Evolutionary conservation across 92 coral and sea anemone species (phyloP), one percentile per base, ranked within the genome.

Genomic region (Epizoanthus illoricatus): DNA sequence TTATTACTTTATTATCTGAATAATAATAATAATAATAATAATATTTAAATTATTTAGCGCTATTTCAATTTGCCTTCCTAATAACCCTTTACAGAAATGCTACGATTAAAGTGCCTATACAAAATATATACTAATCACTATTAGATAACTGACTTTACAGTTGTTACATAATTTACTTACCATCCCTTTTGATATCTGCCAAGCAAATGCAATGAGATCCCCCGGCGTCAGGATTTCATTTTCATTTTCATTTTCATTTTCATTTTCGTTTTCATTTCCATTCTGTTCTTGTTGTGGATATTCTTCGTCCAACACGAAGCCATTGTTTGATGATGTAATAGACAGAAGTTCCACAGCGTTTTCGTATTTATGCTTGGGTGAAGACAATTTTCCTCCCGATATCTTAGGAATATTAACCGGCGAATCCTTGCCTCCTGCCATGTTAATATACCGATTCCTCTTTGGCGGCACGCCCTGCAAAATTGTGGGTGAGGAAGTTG

Each of bases 181-280:
- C 97, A 92, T 92, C 72, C 94, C 97, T 71, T 90, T 87, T 54
- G 89, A 78, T 33, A 92, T 86, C 84, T 92, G 97, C 97, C 97
- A 92, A 18, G 94, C 97, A 78, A 92, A 92, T 11, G 97, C 97
- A 83, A 92, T 90, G 33, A 92, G 73, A 66, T 92, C 97, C 55
- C 97, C 97, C 2, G 94, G 87, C 13, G 94, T 88, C 47, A 89
- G 63, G n/a, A 75, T 20, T 19, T 68, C 84, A 70, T 85, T 89
- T 28, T 80, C 87, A 0, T 28, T 20, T 19, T 68, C 84, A 70
- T 85, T 89, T 28, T 80, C 87, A 0, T 28, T 28, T 28, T 80
- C 92, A 1, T 73, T 65, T 11, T 33, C 73, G 16, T 40, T 62
- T 65, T 65, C 43, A 7, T 54, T 71, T 8, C 79, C 81, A 9